Base-by-base conservation (phyloP, 2,888 invertebrate genomes). In the Trachelus troglodyta region DNA sequence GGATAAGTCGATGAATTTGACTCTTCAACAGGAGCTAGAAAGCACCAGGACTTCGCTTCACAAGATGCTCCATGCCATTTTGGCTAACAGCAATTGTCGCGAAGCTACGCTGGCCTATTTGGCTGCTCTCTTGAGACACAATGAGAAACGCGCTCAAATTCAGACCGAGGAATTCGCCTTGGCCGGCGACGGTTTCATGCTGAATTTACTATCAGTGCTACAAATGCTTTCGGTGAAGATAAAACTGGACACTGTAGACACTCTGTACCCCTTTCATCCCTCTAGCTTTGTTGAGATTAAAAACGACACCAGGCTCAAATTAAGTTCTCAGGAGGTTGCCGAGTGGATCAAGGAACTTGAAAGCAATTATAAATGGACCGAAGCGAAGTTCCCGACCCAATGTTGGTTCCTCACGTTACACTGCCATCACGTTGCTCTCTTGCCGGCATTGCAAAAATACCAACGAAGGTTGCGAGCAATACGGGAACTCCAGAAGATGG, bases 351-450 rank as follows among this genome's bases (percentile, higher is more conserved):
- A 30, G 74, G 76, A 74, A 68, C n/a, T 79, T 6, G 79, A 92
- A 75, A 92, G 92, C 1, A 91, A 90, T 37, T 94, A 95, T 90
- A 92, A 93, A 75, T 96, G 96, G 95, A 94, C 94, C 12, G 95
- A 96, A 76, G 94, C 96, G 3, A 98, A 98, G 88, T 99, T 99
- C 92, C 96, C 97, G 82, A 98, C 99, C 0, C 97, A 98, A 85
- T 99, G 99, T 90, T 99, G 99, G 97, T 99, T 98, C 92, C 93
- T 99, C 74, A 98, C 99, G 0, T 93, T 99, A 69, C 97, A 98
- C 91, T 96, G 97, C 92, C 98, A 98, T 92, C 98, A 99, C 90
- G 94, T 99, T 79, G 96, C 98, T 12, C 94, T 99, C 77, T 93
- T 98, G 83, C 98, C 99, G 0, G 96, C 97, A 4, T 94, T 97